Conservation (phyloP, 2,888 invertebrate genomes). For the Isoperla grammatica region DNA sequence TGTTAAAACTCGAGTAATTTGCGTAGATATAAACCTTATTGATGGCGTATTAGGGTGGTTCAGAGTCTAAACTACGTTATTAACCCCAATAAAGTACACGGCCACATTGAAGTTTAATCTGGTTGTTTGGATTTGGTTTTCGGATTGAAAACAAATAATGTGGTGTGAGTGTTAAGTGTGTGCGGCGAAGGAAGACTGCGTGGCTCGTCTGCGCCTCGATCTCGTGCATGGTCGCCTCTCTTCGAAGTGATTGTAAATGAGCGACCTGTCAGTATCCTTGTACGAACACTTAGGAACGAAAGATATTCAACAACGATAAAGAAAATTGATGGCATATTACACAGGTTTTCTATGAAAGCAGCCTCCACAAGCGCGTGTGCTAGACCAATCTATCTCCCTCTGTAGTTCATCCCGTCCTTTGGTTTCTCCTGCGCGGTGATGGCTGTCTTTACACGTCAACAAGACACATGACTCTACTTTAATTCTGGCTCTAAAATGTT, state of each 20-base stretch:
- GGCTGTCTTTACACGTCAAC: not conserved
- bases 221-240: too few relatives aligned
- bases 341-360: too few relatives aligned
- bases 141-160: slow-evolving; percentile 11
- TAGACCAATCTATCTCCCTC: not conserved
- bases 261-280: too few relatives aligned
- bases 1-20: not conserved
- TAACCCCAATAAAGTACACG: slow-evolving; percentile 8
- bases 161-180: too few relatives aligned
- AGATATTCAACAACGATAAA: too few relatives aligned
- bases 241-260: too few relatives aligned
- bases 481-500: not conserved
- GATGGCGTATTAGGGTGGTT: slow-evolving; percentile 9
- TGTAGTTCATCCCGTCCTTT: not conserved
- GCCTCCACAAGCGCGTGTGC: too few relatives aligned
- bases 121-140: slow-evolving; percentile 2
- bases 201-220: too few relatives aligned
- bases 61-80: not conserved
- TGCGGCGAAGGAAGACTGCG: too few relatives aligned
- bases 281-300: too few relatives aligned
- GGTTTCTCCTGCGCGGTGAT: too few relatives aligned
- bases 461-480: not conserved
- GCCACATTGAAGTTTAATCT: not conserved
- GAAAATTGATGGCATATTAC: too few relatives aligned
- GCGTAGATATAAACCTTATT: slow-evolving; percentile 10